These are phyloP conservation scores for Drosophila nigrodunni DNA, from an alignment of 1,140 invertebrate species.

Conservation along the genomic window DNA sequence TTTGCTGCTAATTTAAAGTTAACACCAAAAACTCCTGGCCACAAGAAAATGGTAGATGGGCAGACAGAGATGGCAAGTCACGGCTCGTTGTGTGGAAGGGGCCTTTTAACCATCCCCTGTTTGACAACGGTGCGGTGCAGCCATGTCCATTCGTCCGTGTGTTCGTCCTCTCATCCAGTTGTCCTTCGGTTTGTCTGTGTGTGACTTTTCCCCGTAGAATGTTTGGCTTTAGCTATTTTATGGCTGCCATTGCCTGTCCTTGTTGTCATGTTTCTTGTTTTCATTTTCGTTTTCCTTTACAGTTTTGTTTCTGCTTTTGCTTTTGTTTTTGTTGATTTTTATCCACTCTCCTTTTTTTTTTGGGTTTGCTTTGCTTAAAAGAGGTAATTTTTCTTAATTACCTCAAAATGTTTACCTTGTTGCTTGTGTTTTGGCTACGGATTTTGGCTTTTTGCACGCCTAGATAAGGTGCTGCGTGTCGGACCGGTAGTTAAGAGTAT, in stretches of 20 bases:
- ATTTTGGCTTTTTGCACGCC: slow-evolving; percentile 46
- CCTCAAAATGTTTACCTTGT: slow-evolving; percentile 81
- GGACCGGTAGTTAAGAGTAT: slow-evolving; percentile 45
- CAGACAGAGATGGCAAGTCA: slow-evolving; percentile 18
- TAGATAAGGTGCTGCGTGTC: slow-evolving; percentile 64
- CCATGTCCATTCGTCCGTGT: slow-evolving; percentile 9
- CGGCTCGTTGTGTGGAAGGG: background rate
- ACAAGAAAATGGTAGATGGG: slow-evolving; percentile 62
- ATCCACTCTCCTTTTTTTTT: slow-evolving; percentile 16
- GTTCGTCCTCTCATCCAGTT: slow-evolving; percentile 4
- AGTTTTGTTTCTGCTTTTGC: slow-evolving; percentile 48
- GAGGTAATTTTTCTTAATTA: slow-evolving; percentile 84
- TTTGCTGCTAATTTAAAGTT: slow-evolving; percentile 83
- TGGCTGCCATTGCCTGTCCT: slow-evolving; percentile 39
- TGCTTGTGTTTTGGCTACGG: slow-evolving; percentile 57
- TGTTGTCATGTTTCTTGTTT: slow-evolving; percentile 42
- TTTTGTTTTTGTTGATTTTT: slow-evolving; percentile 38
- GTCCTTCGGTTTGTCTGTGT: slow-evolving; percentile 45
- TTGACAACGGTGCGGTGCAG: slow-evolving; percentile 28
- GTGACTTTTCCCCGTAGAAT: slow-evolving; percentile 35
- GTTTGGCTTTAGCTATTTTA: slow-evolving; percentile 66
- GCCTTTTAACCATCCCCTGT: background rate
- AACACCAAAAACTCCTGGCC: slow-evolving; percentile 74
- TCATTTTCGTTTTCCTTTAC: slow-evolving; percentile 21
- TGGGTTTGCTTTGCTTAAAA: slow-evolving; percentile 39